Percentiles rank a stretch among this genome's conserved stretches.
Evolutionary conservation across 2,888 invertebrate species (phyloP).

Genomic region (Drosophila mimica): DNA sequence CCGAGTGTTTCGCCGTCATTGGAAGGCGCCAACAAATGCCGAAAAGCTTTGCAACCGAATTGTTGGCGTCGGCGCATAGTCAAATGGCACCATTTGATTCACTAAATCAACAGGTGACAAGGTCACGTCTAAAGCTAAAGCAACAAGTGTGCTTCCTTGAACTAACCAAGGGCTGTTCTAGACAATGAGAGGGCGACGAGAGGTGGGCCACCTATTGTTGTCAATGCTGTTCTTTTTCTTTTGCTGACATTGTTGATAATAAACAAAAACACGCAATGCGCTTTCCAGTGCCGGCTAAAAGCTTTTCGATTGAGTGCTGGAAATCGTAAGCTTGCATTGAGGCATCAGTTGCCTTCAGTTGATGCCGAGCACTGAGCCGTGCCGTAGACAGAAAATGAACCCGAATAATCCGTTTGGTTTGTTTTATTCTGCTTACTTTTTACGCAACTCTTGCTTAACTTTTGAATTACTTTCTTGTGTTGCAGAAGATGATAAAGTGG

Average conservation of each 20-base stretch:
- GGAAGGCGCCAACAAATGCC: slow-evolving; percentile 68
- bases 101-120: slow-evolving; percentile 63
- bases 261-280: slow-evolving; percentile 46
- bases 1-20: slow-evolving; percentile 42
- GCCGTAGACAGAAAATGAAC: slow-evolving; percentile 29
- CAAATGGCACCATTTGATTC: slow-evolving; percentile 33
- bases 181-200: neutral
- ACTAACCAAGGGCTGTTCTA: neutral
- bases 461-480: slow-evolving; percentile 17
- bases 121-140: slow-evolving; percentile 48
- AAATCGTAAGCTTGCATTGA: slow-evolving; percentile 23
- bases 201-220: slow-evolving; percentile 9
- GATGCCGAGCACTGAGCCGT: slow-evolving; percentile 12
- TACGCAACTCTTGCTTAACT: neutral
- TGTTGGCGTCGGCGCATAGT: slow-evolving; percentile 42
- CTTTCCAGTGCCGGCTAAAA: slow-evolving; percentile 52
- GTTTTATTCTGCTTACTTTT: neutral
- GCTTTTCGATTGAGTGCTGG: slow-evolving; percentile 54
- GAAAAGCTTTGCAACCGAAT: slow-evolving; percentile 54
- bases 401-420: slow-evolving; percentile 13
- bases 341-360: slow-evolving; percentile 18
- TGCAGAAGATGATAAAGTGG: slow-evolving; percentile 85
- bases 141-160: slow-evolving; percentile 61
- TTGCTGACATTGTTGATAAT: slow-evolving; percentile 11
- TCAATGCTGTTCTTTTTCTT: slow-evolving; percentile 11